A percentile compares a stretch with the other conserved stretches of the same genome.
Conservation (phyloP, 2,888 invertebrate genomes). For the Julus scandinavius region DNA sequence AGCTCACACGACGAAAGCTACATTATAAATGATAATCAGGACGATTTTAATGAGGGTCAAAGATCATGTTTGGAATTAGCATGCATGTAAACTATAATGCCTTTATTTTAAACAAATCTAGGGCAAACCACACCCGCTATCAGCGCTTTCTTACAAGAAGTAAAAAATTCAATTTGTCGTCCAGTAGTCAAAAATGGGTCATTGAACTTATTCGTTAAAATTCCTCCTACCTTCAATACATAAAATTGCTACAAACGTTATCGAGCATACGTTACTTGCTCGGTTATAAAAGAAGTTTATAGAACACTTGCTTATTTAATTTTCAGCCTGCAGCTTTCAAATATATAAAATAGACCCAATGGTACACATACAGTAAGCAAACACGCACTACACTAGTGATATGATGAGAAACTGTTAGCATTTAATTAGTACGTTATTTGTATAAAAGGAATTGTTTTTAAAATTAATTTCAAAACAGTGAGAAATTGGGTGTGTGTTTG, state of each 20-base stretch:
- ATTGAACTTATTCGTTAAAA: slow-evolving; percentile 37
- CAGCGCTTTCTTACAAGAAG: background rate
- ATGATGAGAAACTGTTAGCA: background rate
- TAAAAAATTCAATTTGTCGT: slow-evolving; percentile 40
- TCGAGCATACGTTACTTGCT: background rate
- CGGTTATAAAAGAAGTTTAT: background rate
- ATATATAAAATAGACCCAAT: background rate
- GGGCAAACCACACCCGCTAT: slow-evolving; percentile 40
- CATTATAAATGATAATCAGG: background rate
- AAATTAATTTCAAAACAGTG: too few relatives aligned
- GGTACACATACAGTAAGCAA: background rate
- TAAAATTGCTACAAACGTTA: background rate
- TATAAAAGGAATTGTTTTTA: too few relatives aligned
- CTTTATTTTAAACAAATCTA: slow-evolving; percentile 20
- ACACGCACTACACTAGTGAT: background rate
- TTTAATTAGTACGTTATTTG: too few relatives aligned
- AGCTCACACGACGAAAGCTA: background rate
- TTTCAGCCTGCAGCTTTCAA: background rate
- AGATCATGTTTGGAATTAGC: background rate
- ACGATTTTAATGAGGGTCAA: slow-evolving; percentile 22
- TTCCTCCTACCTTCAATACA: background rate
- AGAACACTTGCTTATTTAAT: background rate
- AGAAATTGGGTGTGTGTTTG: too few relatives aligned
- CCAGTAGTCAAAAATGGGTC: slow-evolving; percentile 14
- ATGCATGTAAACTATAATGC: slow-evolving; percentile 40